Base-by-base conservation (phyloP, 2,888 invertebrate species). In the Caenorhabditis uteleia region DNA sequence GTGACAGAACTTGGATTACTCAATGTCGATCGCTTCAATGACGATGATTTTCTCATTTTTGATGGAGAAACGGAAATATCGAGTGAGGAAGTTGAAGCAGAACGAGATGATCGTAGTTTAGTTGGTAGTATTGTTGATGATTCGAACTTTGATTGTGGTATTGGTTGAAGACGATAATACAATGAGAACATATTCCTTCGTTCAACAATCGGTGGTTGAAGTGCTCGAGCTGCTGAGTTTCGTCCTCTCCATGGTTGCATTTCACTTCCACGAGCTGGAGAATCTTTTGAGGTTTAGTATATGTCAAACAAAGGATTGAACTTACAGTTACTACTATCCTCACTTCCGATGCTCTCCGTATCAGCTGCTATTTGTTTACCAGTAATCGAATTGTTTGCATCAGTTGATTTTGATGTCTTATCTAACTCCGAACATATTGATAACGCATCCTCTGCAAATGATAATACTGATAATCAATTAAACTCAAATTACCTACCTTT, bases 151-250 rank as follows among this genome's bases (percentile, higher is more conserved):
- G 40, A 27, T 1, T 1, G n/a, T 2, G 69, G 53, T 14, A 54
- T 42, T 5, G 61, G 61, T 48, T 62, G 57, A 8, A 75, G 50
- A 16, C 61, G 59, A 56, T 74, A 74, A 58, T 77, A 82, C 10
- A 82, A 60, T 1, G 75, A 72, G 59, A 82, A 82, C 47, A 82
- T 49, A 48, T 82, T 82, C 7, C 74, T 55, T 34, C 82, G 58
- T 21, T 80, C 78, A 7, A 82, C 75, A 18, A 80, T 75, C 6
- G 82, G 82, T 6, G 82, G 82, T 27, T 77, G 78, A 8, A 82
- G 74, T 8, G 75, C 77, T 14, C 74, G 43, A 2, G 77, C 80
- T 2, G 77, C 77, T 1, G 77, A 71, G 33, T 76, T 77, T 29
- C 77, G 45, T 2, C 78, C 77, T 25, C 78, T 42, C 79, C 79